Base-by-base conservation (phyloP, 2,888 invertebrate species). In the Chalcosyrphus nemorum region DNA sequence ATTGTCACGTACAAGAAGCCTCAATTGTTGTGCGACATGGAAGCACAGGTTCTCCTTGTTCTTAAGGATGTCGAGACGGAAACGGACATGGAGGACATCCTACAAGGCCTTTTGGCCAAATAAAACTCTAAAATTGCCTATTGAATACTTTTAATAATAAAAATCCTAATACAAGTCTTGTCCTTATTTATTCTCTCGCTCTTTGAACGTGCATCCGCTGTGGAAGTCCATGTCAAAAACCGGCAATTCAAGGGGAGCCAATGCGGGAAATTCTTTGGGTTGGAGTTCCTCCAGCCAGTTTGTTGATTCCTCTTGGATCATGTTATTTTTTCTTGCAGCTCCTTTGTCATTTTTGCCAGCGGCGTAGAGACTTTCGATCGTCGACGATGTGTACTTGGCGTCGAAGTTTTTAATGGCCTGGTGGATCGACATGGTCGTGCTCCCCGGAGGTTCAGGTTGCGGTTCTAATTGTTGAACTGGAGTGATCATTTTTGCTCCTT, bases 1-100 rank as follows among this genome's bases (percentile, higher is more conserved):
- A 95, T 96, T 85, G 94, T 97, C 86, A 93, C 94, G 82, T 96
- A 96, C 88, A 94, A 95, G 88, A 97, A 97, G 89, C 96, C 96
- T 0, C 93, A 93, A 80, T 92, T 93, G 85, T 90, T 96, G 0
- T 87, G 95, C 50, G 94, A 95, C 32, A 93, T 96, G 93, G 96
- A 97, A 88, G 95, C 94, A 38, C 93, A 93, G 11, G 89, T 93
- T 2, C 80, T 92, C 11, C 68, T 89, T 1, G 41, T 89, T 15
- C 84, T 92, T 0, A 89, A 92, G 45, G 88, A 91, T 7, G 91
- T 92, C 4, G 90, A 91, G 81, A 92, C 92, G 0, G 91, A 91
- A 87, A 90, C 90, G 1, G 91, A 90, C 52, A 89, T 91, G 89
- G 90, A 91, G 47, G 89, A 91, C 45, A 85, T 91, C 17, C 38